Conservation (phyloP, 1,140 invertebrate species). For the Mizuhopecten yessoensis region DNA sequence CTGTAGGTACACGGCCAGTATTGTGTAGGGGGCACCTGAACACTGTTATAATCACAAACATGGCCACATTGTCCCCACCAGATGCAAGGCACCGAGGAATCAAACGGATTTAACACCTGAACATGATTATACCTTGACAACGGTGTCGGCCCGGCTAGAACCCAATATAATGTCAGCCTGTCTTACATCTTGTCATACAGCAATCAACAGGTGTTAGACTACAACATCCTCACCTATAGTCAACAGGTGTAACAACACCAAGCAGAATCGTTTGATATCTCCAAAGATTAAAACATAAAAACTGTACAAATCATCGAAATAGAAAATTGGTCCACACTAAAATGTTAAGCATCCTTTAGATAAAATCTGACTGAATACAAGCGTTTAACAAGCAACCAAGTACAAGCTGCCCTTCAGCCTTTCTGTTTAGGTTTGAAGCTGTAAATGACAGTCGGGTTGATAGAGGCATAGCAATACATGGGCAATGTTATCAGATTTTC, state of each 20-base stretch:
- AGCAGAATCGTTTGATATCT: constrained; percentile 5
- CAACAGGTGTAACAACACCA: constrained; percentile 31
- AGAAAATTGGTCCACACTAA: constrained; percentile 33
- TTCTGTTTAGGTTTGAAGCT: background rate
- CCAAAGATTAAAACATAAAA: constrained; percentile 29
- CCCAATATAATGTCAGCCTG: constrained; percentile 18
- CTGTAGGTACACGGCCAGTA: constrained; percentile 37
- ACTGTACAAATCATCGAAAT: constrained; percentile 24
- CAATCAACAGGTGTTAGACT: constrained; percentile 32
- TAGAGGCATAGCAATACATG: background rate
- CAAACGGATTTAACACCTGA: constrained; percentile 26
- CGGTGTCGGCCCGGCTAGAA: constrained; percentile 4
- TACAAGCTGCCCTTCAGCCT: background rate
- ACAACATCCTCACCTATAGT: constrained; percentile 22
- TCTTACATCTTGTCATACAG: constrained; percentile 31
- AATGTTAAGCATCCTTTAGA: constrained; percentile 9
- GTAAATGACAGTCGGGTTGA: background rate
- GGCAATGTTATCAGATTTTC: constrained; percentile 13
- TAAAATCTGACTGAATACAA: background rate
- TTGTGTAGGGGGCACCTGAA: constrained; percentile 28
- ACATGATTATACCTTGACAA: constrained; percentile 34
- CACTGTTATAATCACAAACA: background rate
- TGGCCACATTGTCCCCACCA: constrained; percentile 5
- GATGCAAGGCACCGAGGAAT: constrained; percentile 36
- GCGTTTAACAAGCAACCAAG: background rate